These are phyloP conservation scores for Aythya baeri DNA, from an alignment of 2,113 vertebrate genomes.

Conservation along the genomic window DNA sequence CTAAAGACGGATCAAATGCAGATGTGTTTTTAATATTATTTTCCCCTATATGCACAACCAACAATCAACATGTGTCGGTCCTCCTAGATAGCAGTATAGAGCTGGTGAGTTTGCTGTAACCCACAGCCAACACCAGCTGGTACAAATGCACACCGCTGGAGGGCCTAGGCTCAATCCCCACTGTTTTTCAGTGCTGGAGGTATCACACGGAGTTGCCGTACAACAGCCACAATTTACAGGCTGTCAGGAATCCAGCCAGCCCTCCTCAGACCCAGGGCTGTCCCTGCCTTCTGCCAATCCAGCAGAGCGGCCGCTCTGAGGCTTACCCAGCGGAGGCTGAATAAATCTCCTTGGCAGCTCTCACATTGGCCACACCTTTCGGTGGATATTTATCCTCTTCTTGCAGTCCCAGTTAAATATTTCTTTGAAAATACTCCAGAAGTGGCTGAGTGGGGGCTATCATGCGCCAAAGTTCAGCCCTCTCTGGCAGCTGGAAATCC, in stretches of 20 bases:
- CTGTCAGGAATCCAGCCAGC: neutral
- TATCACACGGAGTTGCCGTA: neutral
- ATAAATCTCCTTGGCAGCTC: constrained; percentile 3
- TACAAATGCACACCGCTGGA: neutral
- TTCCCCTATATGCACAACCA: neutral
- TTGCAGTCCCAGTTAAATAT: neutral
- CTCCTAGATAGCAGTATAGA: neutral
- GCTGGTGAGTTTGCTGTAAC: neutral
- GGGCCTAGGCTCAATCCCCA: neutral
- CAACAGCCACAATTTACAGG: constrained; percentile 8
- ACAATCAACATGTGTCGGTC: neutral
- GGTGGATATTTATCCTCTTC: neutral
- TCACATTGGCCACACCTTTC: neutral
- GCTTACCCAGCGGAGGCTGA: neutral
- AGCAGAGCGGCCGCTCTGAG: accelerated
- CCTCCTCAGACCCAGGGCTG: neutral
- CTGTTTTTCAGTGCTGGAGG: neutral
- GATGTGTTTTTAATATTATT: neutral
- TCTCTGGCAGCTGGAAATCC: neutral
- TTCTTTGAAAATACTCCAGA: neutral
- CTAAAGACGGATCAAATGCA: neutral
- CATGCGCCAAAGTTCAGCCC: neutral
- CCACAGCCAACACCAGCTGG: neutral
- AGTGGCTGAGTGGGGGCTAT: neutral
- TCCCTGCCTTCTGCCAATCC: neutral